phyloP scores from a whole-genome alignment of 2,113 vertebrate genomes.

The Psittacus erithacus region DNA sequence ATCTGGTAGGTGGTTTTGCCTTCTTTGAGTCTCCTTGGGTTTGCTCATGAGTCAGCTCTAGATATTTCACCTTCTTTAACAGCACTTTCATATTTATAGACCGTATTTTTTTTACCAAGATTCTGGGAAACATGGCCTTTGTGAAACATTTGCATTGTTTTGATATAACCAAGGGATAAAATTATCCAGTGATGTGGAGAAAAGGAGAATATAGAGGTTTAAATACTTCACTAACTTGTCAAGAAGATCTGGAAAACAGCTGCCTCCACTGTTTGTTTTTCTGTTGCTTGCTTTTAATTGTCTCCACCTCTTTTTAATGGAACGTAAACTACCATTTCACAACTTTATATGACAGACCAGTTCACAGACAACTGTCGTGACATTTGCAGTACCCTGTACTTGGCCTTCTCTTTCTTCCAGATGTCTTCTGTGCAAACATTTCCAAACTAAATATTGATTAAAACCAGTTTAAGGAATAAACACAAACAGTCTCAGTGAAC shows the following conservation, averaged over 20 bases:
- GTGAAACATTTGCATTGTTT: constrained; percentile 16
- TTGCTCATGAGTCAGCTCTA: not conserved
- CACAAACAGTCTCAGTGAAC: not conserved
- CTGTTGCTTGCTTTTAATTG: constrained; percentile 53
- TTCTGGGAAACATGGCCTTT: not conserved
- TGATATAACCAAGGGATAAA: not conserved
- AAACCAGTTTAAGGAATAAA: not conserved
- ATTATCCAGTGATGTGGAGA: not conserved
- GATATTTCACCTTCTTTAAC: not conserved
- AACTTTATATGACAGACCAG: constrained; percentile 3
- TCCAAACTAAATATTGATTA: constrained; percentile 1
- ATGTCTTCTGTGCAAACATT: not conserved
- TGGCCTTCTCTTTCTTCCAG: not conserved
- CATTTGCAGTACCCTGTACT: not conserved
- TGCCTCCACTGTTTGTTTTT: constrained; percentile 40
- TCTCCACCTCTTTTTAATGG: constrained; percentile 7
- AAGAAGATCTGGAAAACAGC: constrained; percentile 48
- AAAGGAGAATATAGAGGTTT: not conserved
- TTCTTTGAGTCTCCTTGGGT: not conserved
- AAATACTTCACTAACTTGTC: constrained; percentile 29
- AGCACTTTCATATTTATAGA: not conserved
- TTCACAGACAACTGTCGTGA: not conserved
- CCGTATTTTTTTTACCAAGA: not conserved
- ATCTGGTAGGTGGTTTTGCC: not conserved
- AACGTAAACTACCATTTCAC: constrained; percentile 40